Evolutionary conservation across 1,140 invertebrate genomes (phyloP).

Genomic region (Leptopilina boulardi): DNA sequence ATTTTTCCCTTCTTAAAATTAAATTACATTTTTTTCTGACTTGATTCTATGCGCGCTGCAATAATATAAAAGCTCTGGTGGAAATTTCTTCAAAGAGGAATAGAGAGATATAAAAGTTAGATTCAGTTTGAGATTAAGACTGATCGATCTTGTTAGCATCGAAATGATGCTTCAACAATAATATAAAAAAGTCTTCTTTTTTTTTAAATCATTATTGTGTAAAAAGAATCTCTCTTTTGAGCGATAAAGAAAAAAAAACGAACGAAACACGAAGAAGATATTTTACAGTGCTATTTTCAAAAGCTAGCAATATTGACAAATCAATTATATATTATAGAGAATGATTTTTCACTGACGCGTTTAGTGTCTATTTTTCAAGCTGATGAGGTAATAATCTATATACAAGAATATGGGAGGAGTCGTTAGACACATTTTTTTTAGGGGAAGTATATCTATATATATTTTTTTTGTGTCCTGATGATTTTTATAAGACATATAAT

Average conservation of each 20-base stretch:
- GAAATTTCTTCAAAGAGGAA: neutral
- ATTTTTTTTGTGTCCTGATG: too few relatives aligned
- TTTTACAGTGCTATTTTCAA: neutral
- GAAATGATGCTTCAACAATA: slow-evolving; percentile 6
- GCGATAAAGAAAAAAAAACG: neutral
- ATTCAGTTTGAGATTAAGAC: slow-evolving; percentile 15
- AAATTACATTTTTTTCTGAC: neutral
- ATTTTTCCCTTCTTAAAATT: neutral
- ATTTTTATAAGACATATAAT: neutral
- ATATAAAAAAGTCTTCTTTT: neutral
- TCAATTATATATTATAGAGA: slow-evolving; percentile 13
- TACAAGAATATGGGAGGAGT: neutral
- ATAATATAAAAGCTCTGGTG: neutral
- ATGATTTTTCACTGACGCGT: slow-evolving; percentile 18
- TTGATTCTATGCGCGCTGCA: neutral
- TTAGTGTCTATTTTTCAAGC: slow-evolving; percentile 10
- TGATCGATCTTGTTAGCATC: slow-evolving; percentile 29
- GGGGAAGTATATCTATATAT: neutral
- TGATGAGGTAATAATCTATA: neutral
- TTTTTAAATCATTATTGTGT: neutral
- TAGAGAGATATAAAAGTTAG: slow-evolving; percentile 4
- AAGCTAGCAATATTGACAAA: neutral
- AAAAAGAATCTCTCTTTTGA: neutral
- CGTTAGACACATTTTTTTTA: neutral
- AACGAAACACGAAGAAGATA: neutral